A percentile compares a stretch with the other conserved stretches of the same genome.
These are phyloP conservation scores for Protobothrops mucrosquamatus DNA, from an alignment of 2,113 vertebrate genomes.

Conservation along the genomic window DNA sequence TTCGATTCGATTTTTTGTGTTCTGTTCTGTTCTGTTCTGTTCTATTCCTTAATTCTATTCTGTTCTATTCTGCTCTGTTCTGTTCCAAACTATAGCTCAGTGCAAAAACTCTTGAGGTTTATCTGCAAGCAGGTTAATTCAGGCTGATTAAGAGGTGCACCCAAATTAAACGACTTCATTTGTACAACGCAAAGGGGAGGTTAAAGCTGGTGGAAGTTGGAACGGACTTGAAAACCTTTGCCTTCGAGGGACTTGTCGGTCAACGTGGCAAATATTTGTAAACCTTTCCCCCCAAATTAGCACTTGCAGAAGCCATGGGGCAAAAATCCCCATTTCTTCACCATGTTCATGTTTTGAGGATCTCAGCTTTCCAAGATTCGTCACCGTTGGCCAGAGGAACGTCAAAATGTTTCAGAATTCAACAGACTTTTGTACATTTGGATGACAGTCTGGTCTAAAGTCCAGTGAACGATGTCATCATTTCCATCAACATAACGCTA, in stretches of 20 bases:
- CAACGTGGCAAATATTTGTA: not conserved
- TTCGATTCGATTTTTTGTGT: too few relatives aligned
- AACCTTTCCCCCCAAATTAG: not conserved
- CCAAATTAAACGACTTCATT: not conserved
- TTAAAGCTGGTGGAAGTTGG: not conserved
- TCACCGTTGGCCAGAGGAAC: not conserved
- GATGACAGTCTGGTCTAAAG: not conserved
- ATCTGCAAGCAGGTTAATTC: not conserved
- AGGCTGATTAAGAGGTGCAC: not conserved
- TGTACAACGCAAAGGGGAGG: not conserved
- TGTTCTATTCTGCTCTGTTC: too few relatives aligned
- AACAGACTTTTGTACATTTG: not conserved
- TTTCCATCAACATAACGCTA: not conserved
- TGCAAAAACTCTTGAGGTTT: not conserved
- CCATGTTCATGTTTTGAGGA: not conserved
- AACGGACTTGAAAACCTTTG: not conserved
- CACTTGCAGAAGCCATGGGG: not conserved
- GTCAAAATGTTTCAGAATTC: not conserved
- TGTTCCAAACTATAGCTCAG: not conserved
- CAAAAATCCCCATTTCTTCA: not conserved
- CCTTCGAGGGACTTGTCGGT: not conserved
- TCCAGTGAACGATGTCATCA: not conserved
- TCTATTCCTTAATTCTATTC: too few relatives aligned
- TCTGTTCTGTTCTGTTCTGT: too few relatives aligned
- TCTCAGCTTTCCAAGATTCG: not conserved